Evolutionary conservation across 2,113 vertebrate genomes (phyloP).

Genomic region (Lasiurus cinereus): DNA sequence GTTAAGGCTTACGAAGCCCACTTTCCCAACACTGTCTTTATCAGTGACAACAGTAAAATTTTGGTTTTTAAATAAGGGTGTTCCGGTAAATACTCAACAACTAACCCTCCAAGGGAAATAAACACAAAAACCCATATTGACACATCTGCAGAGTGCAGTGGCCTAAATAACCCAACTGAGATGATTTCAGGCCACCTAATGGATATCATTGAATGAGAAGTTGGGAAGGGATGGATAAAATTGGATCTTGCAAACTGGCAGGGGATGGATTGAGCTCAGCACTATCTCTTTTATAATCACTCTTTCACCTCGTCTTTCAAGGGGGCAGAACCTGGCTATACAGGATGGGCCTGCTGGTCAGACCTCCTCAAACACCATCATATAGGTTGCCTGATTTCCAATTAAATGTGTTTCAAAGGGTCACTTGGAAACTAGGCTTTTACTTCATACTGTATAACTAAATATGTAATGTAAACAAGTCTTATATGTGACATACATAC

Average conservation of each 20-base stretch:
- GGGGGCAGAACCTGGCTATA: not conserved
- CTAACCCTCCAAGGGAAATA: not conserved
- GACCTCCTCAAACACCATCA: not conserved
- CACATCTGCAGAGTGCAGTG: not conserved
- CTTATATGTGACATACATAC: not conserved
- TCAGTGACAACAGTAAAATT: not conserved
- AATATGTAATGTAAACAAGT: not conserved
- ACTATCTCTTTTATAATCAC: rapidly evolving
- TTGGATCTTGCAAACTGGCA: rapidly evolving
- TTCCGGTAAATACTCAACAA: not conserved
- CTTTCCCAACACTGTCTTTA: not conserved
- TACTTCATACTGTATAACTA: not conserved
- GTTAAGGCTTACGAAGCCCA: rapidly evolving
- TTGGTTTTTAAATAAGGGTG: not conserved
- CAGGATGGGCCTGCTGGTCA: no score
- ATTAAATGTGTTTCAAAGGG: not conserved
- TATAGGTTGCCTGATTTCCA: not conserved
- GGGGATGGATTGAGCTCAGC: no score
- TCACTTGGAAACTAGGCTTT: not conserved
- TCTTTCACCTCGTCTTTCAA: not conserved
- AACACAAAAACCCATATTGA: not conserved
- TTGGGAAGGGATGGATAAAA: rapidly evolving
- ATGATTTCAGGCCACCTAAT: not conserved
- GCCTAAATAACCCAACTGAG: not conserved
- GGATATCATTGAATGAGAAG: not conserved